Evolutionary conservation across 2,888 invertebrate species (phyloP).

Genomic region (Seira musarum): DNA sequence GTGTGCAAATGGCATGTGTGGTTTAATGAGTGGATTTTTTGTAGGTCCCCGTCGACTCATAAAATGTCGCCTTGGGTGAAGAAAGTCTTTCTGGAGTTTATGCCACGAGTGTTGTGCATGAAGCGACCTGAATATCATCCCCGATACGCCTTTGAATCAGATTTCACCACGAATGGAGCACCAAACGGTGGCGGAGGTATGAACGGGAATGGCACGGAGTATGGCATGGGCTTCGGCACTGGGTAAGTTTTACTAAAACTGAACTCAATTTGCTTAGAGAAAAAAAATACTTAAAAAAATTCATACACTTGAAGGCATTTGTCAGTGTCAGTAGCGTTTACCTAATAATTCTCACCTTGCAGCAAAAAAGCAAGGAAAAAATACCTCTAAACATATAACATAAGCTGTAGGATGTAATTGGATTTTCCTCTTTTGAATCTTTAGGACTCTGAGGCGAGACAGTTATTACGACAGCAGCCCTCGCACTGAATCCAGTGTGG

Average conservation of each 20-base stretch:
- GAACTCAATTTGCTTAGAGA: background rate
- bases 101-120: slow-evolving; percentile 94
- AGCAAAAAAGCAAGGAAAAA: too few species aligned
- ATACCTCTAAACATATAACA: too few species aligned
- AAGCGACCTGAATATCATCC: slow-evolving; percentile 88
- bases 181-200: slow-evolving; percentile 33
- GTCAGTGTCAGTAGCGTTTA: background rate
- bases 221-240: slow-evolving; percentile 66
- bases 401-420: too few species aligned
- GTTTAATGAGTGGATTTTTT: slow-evolving; percentile 29
- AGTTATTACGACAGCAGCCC: slow-evolving; percentile 69
- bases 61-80: slow-evolving; percentile 94
- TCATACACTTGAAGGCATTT: background rate
- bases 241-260: slow-evolving; percentile 54
- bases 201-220: slow-evolving; percentile 49
- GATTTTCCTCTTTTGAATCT: slow-evolving; percentile 8
- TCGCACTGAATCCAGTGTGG: slow-evolving; percentile 68
- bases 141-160: slow-evolving; percentile 80
- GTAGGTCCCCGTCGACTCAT: slow-evolving; percentile 91
- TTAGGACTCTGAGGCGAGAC: slow-evolving; percentile 63
- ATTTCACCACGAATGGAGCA: slow-evolving; percentile 75
- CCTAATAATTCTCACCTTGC: background rate
- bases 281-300: background rate
- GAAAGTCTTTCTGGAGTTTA: slow-evolving; percentile 90
- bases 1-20: slow-evolving; percentile 3